These are phyloP conservation scores for Scatophagus argus DNA, from an alignment of 2,113 vertebrate species.

Conservation along the genomic window DNA sequence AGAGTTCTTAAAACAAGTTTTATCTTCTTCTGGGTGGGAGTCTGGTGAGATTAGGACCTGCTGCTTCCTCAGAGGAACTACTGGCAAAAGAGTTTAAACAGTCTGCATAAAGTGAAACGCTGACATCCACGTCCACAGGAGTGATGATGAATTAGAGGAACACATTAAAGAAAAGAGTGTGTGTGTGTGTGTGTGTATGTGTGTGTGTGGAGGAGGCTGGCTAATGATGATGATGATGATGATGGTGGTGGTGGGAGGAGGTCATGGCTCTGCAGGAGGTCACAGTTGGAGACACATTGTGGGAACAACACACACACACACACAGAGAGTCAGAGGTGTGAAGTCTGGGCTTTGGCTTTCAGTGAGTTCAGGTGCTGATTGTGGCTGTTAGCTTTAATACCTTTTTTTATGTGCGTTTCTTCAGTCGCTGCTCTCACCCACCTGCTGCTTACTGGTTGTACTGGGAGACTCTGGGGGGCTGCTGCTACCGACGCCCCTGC, in stretches of 20 bases:
- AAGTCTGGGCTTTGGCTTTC: conserved; percentile 18
- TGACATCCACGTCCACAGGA: too few species aligned
- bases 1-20: too few species aligned
- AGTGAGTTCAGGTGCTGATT: conserved; percentile 37
- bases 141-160: too few species aligned
- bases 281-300: conserved; percentile 21
- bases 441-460: conserved; percentile 9
- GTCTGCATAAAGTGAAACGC: too few species aligned
- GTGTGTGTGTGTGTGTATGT: not conserved
- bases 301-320: conserved; percentile 10
- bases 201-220: not conserved
- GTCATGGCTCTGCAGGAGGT: conserved; percentile 44
- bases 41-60: too few species aligned
- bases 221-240: conserved; percentile 10
- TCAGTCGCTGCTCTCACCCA: conserved; percentile 4
- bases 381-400: conserved; percentile 46
- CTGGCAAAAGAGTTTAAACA: too few species aligned
- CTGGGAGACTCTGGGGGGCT: not conserved
- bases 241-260: conserved; percentile 17
- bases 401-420: not conserved
- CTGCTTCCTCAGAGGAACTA: too few species aligned
- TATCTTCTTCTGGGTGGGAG: too few species aligned
- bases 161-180: too few species aligned
- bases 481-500: not conserved
- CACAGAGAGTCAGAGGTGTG: conserved; percentile 20